A percentile compares a stretch with the other conserved stretches of the same genome.
Conservation (phyloP, 2,888 invertebrate genomes). For the Erynnis tages region DNA sequence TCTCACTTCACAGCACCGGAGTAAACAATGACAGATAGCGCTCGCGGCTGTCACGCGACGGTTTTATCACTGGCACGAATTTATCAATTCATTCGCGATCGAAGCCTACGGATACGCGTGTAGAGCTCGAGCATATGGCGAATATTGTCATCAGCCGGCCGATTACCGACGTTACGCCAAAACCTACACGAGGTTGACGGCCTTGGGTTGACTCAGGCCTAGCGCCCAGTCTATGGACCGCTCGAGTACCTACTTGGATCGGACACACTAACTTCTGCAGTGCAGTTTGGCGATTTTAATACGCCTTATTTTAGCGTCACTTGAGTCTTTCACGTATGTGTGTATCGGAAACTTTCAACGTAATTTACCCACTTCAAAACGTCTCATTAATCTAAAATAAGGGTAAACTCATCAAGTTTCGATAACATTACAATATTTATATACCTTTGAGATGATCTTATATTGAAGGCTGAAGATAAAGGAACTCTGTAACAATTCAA, state of each 20-base stretch:
- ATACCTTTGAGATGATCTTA: too few relatives aligned
- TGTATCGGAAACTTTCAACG: too few relatives aligned
- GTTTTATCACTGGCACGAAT: slow-evolving; percentile 14
- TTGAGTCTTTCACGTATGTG: too few relatives aligned
- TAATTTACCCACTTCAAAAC: too few relatives aligned
- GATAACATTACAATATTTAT: too few relatives aligned
- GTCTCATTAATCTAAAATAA: too few relatives aligned
- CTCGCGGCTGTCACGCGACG: slow-evolving; percentile 4
- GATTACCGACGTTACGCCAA: slow-evolving; percentile 36
- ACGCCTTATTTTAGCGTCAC: background rate
- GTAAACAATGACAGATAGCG: slow-evolving; percentile 8
- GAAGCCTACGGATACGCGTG: slow-evolving; percentile 36
- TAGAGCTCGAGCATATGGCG: slow-evolving; percentile 53
- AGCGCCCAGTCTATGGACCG: slow-evolving; percentile 36
- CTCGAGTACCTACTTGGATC: slow-evolving; percentile 45
- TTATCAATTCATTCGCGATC: slow-evolving; percentile 30
- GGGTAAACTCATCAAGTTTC: too few relatives aligned
- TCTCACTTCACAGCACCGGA: slow-evolving; percentile 14
- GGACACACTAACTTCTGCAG: background rate
- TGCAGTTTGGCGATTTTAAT: background rate
- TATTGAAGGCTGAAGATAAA: too few relatives aligned
- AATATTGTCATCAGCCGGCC: slow-evolving; percentile 60
- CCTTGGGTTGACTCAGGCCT: slow-evolving; percentile 51
- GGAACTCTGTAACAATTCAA: too few relatives aligned
- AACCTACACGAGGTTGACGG: slow-evolving; percentile 55